Conservation (phyloP, 92 coral and sea anemone genomes). For the Chrysogorgia sp. region DNA sequence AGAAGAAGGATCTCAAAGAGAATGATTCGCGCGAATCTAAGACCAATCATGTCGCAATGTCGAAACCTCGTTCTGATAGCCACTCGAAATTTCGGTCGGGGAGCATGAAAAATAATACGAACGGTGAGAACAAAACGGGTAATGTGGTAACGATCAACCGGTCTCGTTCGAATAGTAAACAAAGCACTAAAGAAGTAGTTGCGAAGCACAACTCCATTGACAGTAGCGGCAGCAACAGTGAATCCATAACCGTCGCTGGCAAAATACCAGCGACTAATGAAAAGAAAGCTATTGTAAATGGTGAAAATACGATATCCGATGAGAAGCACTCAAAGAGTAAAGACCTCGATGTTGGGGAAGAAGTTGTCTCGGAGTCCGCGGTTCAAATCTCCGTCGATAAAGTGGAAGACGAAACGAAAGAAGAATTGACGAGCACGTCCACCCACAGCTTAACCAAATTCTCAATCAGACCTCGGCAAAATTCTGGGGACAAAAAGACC, state of each 20-base stretch:
- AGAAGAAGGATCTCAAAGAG: not conserved
- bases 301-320: not conserved
- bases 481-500: constrained; percentile 21
- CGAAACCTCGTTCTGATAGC: constrained; percentile 24
- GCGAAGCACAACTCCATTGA: not conserved
- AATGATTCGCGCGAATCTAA: not conserved
- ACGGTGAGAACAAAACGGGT: not conserved
- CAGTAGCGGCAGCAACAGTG: not conserved
- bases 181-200: not conserved
- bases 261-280: not conserved
- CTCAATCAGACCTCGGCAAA: constrained; percentile 25
- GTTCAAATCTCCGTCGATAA: constrained; percentile 14
- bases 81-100: constrained; percentile 1
- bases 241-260: not conserved
- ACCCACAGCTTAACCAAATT: constrained; percentile 27
- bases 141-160: not conserved
- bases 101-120: not conserved
- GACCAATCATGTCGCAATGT: not conserved
- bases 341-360: not conserved
- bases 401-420: not conserved
- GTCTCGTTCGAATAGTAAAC: not conserved
- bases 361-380: not conserved
- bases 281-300: not conserved
- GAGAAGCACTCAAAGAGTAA: not conserved
- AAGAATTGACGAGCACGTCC: constrained; percentile 10